These are phyloP conservation scores for Mycetomoellerius zeteki DNA, from an alignment of 1,140 invertebrate species.

Conservation along the genomic window DNA sequence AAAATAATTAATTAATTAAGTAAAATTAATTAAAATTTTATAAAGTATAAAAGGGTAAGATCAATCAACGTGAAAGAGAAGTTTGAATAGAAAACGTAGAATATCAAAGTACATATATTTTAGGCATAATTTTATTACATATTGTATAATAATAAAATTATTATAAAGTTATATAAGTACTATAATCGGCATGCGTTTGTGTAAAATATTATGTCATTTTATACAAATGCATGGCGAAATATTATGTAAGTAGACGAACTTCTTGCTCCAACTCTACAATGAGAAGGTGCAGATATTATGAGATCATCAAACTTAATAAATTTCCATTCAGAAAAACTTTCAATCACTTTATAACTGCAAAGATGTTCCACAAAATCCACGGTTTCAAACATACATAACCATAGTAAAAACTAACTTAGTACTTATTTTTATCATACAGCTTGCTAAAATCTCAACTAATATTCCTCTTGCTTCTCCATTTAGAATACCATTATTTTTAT, in stretches of 20 bases:
- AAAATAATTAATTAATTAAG: too few species aligned
- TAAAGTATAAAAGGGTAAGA: too few species aligned
- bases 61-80: too few species aligned
- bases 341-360: not conserved
- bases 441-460: conserved; percentile 22
- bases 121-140: too few species aligned
- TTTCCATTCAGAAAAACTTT: conserved; percentile 26
- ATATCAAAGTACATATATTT: too few species aligned
- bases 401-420: not conserved
- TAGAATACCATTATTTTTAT: conserved; percentile 29
- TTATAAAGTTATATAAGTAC: too few species aligned
- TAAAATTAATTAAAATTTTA: too few species aligned
- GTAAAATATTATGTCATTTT: not conserved
- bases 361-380: conserved; percentile 17
- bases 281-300: not conserved
- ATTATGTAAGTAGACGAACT: conserved; percentile 5
- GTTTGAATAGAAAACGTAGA: too few species aligned
- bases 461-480: conserved; percentile 22
- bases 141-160: too few species aligned
- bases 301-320: conserved; percentile 28
- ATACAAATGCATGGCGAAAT: not conserved
- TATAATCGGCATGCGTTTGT: too few species aligned
- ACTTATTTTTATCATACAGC: conserved; percentile 18
- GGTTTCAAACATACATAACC: conserved; percentile 20
- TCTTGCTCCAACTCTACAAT: conserved; percentile 24